Conservation (phyloP, 2,888 invertebrate genomes). For the Prosopocoilus inquinatus region DNA sequence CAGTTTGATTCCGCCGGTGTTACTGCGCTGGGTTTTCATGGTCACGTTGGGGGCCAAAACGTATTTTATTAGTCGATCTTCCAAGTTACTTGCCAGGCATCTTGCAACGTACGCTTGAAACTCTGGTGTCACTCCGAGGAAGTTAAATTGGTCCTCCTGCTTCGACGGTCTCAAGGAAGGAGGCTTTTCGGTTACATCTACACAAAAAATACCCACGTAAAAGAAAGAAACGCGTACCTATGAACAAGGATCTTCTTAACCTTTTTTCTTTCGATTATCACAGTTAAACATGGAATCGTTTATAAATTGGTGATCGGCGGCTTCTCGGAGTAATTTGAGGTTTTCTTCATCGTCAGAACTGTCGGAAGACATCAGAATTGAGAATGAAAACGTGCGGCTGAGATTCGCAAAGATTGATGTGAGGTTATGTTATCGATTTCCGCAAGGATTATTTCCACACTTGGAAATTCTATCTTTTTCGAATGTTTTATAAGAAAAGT, state of each 20-base stretch:
- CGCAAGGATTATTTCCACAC: background rate
- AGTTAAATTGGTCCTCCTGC: constrained; percentile 53
- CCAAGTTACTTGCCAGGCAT: constrained; percentile 54
- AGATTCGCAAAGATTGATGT: background rate
- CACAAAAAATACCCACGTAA: background rate
- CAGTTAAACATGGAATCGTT: constrained; percentile 43
- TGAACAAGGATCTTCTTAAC: too few relatives aligned
- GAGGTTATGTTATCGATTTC: background rate
- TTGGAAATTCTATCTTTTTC: background rate
- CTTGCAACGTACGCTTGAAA: constrained; percentile 55
- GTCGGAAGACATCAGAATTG: constrained; percentile 33
- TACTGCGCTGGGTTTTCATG: constrained; percentile 19
- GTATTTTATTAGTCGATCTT: constrained; percentile 49
- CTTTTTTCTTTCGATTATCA: constrained; percentile 6
- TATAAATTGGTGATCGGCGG: constrained; percentile 54
- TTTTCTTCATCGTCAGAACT: constrained; percentile 46
- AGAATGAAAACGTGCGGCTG: background rate
- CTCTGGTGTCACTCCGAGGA: constrained; percentile 54
- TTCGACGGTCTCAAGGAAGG: constrained; percentile 34
- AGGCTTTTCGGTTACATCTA: constrained; percentile 9
- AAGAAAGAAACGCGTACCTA: constrained; percentile 6
- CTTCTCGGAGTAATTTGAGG: constrained; percentile 46
- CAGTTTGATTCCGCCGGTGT: constrained; percentile 49
- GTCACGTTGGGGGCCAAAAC: constrained; percentile 13
- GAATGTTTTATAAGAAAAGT: too few relatives aligned